Conservation (phyloP, 1,140 invertebrate genomes). For the Pseudomyrmex sp. region DNA sequence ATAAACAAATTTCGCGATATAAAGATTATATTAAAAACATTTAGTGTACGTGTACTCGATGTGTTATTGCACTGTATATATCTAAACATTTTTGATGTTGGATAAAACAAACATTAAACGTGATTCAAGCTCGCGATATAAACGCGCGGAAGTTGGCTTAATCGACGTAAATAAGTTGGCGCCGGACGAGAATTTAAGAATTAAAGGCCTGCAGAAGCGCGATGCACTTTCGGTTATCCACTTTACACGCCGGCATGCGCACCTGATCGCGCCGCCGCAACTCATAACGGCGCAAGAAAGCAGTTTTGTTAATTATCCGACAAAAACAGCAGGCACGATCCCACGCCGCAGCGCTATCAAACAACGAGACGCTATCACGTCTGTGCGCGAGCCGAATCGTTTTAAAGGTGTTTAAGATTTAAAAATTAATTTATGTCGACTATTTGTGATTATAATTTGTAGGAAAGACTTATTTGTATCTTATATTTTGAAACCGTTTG, state of each 20-base stretch:
- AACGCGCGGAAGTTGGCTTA: conserved; percentile 5
- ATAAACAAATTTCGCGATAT: too few relatives aligned
- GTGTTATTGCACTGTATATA: too few relatives aligned
- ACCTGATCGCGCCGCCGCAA: conserved; percentile 25
- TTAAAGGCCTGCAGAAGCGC: conserved; percentile 34
- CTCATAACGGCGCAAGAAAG: conserved; percentile 67
- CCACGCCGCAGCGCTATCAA: conserved; percentile 74
- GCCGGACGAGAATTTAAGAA: conserved; percentile 55
- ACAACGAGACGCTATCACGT: conserved; percentile 58
- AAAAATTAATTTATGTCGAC: too few relatives aligned
- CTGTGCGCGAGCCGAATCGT: background rate
- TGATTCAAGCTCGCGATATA: conserved; percentile 18
- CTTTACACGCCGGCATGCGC: conserved; percentile 28
- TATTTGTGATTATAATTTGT: too few relatives aligned
- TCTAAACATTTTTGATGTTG: conserved; percentile 1
- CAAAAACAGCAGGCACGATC: conserved; percentile 77
- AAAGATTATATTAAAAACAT: too few relatives aligned
- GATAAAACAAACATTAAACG: conserved; percentile 7
- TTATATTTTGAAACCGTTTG: too few relatives aligned
- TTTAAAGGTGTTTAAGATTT: too few relatives aligned
- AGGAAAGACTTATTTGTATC: too few relatives aligned
- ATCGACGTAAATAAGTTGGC: conserved; percentile 48
- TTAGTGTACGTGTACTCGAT: too few relatives aligned
- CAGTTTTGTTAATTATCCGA: conserved; percentile 82
- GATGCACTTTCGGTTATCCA: conserved; percentile 2